Base-by-base conservation (phyloP, 2,888 invertebrate species). In the Caenorhabditis drosophilae region DNA sequence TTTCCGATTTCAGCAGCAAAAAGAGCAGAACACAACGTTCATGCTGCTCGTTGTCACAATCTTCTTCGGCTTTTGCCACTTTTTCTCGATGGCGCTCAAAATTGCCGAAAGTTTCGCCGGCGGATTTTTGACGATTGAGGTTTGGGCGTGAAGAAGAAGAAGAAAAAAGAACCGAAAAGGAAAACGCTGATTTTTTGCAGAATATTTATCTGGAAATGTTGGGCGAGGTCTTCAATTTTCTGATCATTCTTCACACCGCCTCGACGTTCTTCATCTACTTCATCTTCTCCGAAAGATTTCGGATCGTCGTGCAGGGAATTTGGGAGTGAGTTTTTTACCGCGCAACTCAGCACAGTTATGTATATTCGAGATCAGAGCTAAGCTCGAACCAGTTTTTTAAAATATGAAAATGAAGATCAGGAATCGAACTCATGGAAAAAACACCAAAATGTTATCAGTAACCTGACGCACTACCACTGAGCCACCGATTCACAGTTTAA, bases 1-100 rank as follows among this genome's bases (percentile, higher is more conserved):
- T n/a, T n/a, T n/a, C n/a, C n/a, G n/a, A n/a, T n/a, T n/a, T n/a
- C 58, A 67, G 46, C 67, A 67, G 38, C 67, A 60, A 27, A 67
- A 67, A 36, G 67, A 67, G 44, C 60, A 67, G 34, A 67, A 67
- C 27, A 67, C 67, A 2, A 67, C 67, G 1, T 48, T 60, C 0
- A 67, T 67, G 67, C 34, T 67, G 23, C 22, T 67, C n/a, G 61
- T 67, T 23, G 41, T 67, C 53, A 67, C 67, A 0, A 56, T 57
- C 31, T 60, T 61, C 47, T 67, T 67, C 26, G 67, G 60, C 2
- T 59, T 67, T 31, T 67, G 67, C n/a, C 64, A 66, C 23, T 59
- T 60, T 22, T 60, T 66, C 23, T 66, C 64, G 16, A 66, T 66
- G 64, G 59, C 51, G 7, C 25, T 60, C 26, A 66, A 66, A 40